Evolutionary conservation across 1,140 invertebrate genomes (phyloP).

Genomic region (Lethrus apterus): DNA sequence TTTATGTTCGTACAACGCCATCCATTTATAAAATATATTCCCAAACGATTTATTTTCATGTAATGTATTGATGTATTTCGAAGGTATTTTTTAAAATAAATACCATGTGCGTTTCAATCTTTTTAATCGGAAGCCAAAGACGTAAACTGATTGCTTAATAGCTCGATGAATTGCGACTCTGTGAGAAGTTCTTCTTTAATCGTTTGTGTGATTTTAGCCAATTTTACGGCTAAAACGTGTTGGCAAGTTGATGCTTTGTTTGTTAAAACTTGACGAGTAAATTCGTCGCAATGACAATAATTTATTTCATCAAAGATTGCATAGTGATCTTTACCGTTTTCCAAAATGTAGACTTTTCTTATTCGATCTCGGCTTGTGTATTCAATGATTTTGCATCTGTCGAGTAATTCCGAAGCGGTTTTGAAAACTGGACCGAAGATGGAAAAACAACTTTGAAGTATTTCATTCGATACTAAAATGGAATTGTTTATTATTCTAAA

Average conservation of each 20-base stretch:
- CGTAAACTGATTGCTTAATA: constrained; percentile 19
- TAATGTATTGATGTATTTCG: not conserved
- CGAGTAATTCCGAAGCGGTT: constrained; percentile 52
- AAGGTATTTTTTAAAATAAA: not conserved
- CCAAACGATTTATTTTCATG: not conserved
- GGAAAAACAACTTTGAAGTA: constrained; percentile 46
- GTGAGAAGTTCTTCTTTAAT: constrained; percentile 44
- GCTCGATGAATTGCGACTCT: constrained; percentile 25
- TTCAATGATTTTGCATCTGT: constrained; percentile 44
- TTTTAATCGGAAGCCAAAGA: not conserved
- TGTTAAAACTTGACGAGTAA: constrained; percentile 50
- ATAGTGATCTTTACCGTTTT: constrained; percentile 50
- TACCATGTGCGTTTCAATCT: not conserved
- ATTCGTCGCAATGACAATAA: constrained; percentile 54
- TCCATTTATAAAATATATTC: not conserved
- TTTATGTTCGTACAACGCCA: not conserved
- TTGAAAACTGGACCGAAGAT: constrained; percentile 50
- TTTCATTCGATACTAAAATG: constrained; percentile 43
- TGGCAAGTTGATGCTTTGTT: constrained; percentile 52
- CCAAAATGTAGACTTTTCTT: constrained; percentile 48
- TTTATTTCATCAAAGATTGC: constrained; percentile 54
- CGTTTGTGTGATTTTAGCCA: constrained; percentile 46
- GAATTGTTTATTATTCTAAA: not conserved
- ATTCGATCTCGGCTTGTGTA: constrained; percentile 39
- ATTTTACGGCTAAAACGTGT: constrained; percentile 54